A percentile compares a stretch with the other conserved stretches of the same genome.
Evolutionary conservation across 2,113 vertebrate species (phyloP).

Genomic region (Pseudorasbora parva): DNA sequence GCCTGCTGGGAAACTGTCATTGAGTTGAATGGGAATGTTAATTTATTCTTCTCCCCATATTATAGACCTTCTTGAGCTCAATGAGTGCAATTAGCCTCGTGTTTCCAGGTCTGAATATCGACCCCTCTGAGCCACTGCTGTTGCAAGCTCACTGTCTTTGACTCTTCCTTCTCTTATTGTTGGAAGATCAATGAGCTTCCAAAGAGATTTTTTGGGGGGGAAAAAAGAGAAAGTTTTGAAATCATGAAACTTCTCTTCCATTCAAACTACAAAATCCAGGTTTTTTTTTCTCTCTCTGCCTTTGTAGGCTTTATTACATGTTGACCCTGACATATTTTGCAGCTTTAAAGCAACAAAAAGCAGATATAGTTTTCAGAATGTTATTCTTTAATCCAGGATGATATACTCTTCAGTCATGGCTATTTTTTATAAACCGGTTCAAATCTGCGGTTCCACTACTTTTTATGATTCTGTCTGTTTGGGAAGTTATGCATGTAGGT

Average conservation of each 20-base stretch:
- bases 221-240: constrained; percentile 7
- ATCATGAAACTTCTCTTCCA: neutral
- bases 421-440: neutral
- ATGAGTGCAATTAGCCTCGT: constrained; percentile 7
- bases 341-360: neutral
- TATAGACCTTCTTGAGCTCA: neutral
- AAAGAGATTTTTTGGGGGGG: constrained; percentile 38
- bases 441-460: neutral
- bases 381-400: neutral
- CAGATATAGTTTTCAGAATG: too few species aligned
- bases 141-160: neutral
- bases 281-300: neutral
- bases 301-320: neutral
- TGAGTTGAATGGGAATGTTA: neutral
- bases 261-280: neutral
- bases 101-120: constrained; percentile 51
- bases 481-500: neutral
- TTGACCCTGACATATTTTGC: neutral
- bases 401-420: neutral
- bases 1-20: neutral
- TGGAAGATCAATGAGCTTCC: constrained; percentile 49
- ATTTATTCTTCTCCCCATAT: neutral
- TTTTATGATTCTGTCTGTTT: neutral
- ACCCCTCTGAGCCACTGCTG: constrained; percentile 45
- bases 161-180: neutral